phyloP scores from a whole-genome alignment of 92 coral and sea anemone genomes.

The Umimayanthus chanpuru region DNA sequence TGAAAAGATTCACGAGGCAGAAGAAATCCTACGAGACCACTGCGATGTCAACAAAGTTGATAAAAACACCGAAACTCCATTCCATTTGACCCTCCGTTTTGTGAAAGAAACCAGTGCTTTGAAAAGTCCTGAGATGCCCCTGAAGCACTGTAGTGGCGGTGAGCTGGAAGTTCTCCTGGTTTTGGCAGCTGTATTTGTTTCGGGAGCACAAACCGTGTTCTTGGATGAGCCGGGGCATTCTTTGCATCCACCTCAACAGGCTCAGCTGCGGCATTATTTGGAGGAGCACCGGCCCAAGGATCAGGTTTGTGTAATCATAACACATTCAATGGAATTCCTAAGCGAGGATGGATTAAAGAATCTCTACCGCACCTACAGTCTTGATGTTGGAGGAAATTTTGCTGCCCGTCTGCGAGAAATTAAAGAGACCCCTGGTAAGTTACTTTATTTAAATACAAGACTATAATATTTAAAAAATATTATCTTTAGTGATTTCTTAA shows the following conservation, averaged over 20 bases:
- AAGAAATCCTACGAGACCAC: background rate
- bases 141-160: conserved; percentile 36
- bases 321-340: conserved; percentile 39
- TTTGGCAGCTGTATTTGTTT: conserved; percentile 22
- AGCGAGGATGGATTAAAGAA: background rate
- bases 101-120: background rate
- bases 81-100: background rate
- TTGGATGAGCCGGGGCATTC: conserved; percentile 50
- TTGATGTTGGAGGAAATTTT: background rate
- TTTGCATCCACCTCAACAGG: conserved; percentile 49
- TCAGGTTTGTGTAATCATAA: conserved; percentile 17
- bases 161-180: conserved; percentile 33
- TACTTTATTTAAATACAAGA: background rate
- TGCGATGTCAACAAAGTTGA: background rate
- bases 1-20: background rate
- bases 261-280: conserved; percentile 39
- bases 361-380: conserved; percentile 29
- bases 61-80: background rate
- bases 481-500: too few relatives aligned
- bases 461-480: too few relatives aligned
- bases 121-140: conserved; percentile 8
- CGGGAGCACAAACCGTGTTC: conserved; percentile 38
- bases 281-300: conserved; percentile 1
- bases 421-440: background rate
- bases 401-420: background rate